Evolutionary conservation across 2,797 vertebrate genomes (phyloP).

Genomic region (Malurus leucopterus): DNA sequence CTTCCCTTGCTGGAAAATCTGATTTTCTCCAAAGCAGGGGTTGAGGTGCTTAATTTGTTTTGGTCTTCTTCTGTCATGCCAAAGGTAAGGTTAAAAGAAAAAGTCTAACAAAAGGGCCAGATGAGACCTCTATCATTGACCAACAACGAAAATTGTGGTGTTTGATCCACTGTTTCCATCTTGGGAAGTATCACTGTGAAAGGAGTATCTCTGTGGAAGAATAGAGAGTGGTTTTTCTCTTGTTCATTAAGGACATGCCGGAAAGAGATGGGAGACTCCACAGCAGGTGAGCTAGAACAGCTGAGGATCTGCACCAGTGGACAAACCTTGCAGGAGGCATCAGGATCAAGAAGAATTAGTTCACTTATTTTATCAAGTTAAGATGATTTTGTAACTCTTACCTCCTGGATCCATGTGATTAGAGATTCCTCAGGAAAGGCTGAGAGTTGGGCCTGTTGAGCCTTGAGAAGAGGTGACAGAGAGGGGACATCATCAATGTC

Average conservation of each 20-base stretch:
- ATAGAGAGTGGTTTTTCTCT: background rate
- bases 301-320: background rate
- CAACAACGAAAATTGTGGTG: background rate
- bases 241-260: background rate
- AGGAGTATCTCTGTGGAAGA: background rate
- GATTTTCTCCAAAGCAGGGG: background rate
- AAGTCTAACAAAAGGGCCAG: background rate
- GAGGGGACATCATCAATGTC: fast-evolving
- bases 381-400: background rate
- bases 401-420: background rate
- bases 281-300: background rate
- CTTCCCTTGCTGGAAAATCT: background rate
- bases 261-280: background rate
- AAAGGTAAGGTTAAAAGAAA: background rate
- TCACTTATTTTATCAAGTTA: background rate
- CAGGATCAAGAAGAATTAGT: background rate
- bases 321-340: background rate
- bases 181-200: background rate
- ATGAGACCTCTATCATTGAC: background rate
- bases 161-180: background rate
- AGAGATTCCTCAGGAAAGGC: background rate
- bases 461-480: background rate
- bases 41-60: background rate
- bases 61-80: background rate
- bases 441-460: background rate